Base-by-base conservation (phyloP, 2,113 vertebrate genomes). In the Passer montanus region DNA sequence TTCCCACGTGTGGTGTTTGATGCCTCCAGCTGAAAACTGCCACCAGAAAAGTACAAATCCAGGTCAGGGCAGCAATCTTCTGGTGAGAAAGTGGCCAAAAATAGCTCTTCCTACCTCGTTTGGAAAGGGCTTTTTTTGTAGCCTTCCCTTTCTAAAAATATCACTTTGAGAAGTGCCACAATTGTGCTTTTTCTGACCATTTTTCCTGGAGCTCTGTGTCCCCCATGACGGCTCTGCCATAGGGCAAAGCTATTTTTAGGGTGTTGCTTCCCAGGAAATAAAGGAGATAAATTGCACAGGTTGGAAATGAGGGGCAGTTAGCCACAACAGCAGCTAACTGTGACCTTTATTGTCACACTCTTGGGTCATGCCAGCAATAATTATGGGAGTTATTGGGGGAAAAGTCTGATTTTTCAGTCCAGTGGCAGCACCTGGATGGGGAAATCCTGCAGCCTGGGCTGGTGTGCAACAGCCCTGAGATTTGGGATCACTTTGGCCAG, bases 211-310 rank as follows among this genome's bases (percentile, higher is more conserved):
- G 75, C 3, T 3, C 2, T 23, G 33, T 3, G 0, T 6, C 24
- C 26, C 56, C 1, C 4, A 6, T 1, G 55, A 37, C 11, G 12
- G 5, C 0, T 0, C 63, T 50, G 76, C 55, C 59, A 16, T 1
- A 9, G 49, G 63, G 16, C 55, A 89, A 9, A 67, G 22, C 46
- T n/a, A 3, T 27, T 50, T 55, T 80, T 56, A 33, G 27, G 30
- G 17, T 16, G 75, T 21, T 77, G 59, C 77, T 84, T 77, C 77
- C 63, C 33, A 44, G 84, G 52, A 43, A 44, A 37, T 27, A 33
- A 28, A 49, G 27, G 37, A 52, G 49, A 73, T 22, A 31, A 94
- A 74, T 39, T 1, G 2, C 43, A 30, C 33, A 33, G 70, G n/a
- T 39, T 79, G 75, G 75, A 30, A 70, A 67, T 39, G 2, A 23